Evolutionary conservation across 1,140 invertebrate species (phyloP), one percentile per base, ranked within the genome.

Genomic region (Macrosteles quadrilineatus): DNA sequence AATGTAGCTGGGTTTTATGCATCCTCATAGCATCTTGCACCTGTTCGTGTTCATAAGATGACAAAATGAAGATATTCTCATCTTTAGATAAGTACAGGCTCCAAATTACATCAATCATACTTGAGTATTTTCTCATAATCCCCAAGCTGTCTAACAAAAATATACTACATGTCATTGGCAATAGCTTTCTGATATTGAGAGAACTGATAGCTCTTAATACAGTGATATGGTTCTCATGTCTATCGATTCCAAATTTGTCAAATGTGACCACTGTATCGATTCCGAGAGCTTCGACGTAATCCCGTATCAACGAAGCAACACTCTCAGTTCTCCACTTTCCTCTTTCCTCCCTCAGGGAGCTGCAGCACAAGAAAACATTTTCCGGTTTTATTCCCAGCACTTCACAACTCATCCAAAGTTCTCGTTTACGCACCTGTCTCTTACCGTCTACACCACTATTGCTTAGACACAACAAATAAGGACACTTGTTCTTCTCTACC

Each of bases 191-290:
- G 74, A 91, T 84, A 75, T 89, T 89, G 73, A 95, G 83, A 76
- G 91, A 87, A 70, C 88, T 88, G 31, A 92, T 82, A 70, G 90
- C 91, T 83, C 90, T 90, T 79, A 91, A 94, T 70, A 94, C 85
- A 55, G 92, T 88, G 72, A 86, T 88, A 80, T 98, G 97, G 84
- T 98, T 98, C 29, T 85, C 82, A 83, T 98, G 96, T 9, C 88
- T 87, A 75, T 93, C 96, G 2, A 98, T 88, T 59, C 97, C 97
- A 77, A 89, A 82, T 77, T 89, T 88, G 82, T 98, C 96, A 84
- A 98, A 98, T 36, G 96, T 97, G 47, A 98, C 87, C 65, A 97
- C 70, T 77, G 91, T 90, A 76, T 94, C 89, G 76, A 95, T 92
- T 77, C 89, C 87, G 68, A 92, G 84, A 50, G 84, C 82, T 80